A percentile compares a stretch with the other conserved stretches of the same genome.
Evolutionary conservation across 2,113 vertebrate species (phyloP).

Genomic region (Percina caprodes): DNA sequence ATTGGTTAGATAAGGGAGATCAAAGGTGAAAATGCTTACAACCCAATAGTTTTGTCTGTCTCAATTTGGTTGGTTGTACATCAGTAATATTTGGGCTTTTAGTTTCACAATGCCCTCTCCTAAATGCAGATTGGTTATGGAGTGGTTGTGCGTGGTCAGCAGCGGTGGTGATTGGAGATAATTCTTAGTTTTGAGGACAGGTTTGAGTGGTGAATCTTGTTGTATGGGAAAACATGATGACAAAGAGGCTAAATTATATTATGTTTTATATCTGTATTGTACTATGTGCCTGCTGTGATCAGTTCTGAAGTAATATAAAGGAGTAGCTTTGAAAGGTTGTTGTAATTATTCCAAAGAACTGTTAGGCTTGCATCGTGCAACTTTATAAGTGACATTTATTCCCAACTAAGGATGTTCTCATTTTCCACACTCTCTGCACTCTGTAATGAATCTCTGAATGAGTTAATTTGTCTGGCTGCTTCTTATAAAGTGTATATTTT

Average conservation of each 20-base stretch:
- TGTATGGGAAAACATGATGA: neutral
- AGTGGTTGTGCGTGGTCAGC: neutral
- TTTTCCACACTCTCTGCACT: neutral
- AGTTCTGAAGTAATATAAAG: neutral
- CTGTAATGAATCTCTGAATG: neutral
- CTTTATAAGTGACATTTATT: conserved; percentile 1
- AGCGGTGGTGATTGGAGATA: neutral
- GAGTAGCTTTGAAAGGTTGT: neutral
- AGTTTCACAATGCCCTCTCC: neutral
- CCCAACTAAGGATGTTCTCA: neutral
- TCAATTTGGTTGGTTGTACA: conserved; percentile 9
- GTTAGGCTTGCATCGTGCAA: neutral
- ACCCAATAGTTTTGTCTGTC: neutral
- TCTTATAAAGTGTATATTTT: neutral
- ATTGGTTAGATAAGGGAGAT: conserved; percentile 33
- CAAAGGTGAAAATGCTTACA: conserved; percentile 42
- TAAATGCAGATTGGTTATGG: conserved; percentile 15
- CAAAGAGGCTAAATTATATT: neutral
- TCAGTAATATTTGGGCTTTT: conserved; percentile 4
- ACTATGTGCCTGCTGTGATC: neutral
- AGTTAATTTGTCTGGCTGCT: neutral
- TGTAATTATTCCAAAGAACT: neutral
- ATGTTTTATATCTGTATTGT: neutral
- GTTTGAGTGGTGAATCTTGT: neutral
- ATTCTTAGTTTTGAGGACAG: conserved; percentile 13